phyloP scores from a whole-genome alignment of 2,113 vertebrate species.

The Todiramphus saurophagus region DNA sequence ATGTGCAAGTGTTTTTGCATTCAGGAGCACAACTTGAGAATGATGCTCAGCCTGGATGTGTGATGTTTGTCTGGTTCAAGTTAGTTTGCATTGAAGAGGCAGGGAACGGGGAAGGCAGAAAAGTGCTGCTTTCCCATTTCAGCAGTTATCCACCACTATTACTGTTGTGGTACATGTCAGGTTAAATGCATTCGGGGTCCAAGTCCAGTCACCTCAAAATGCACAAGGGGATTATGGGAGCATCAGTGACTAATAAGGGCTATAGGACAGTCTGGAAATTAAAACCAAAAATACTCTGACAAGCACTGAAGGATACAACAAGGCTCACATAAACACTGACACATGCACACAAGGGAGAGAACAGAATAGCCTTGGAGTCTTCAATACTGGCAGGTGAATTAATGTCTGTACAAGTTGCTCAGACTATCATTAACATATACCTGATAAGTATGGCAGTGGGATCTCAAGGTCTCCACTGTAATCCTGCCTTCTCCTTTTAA shows the following conservation, averaged over 20 bases:
- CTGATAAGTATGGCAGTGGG: constrained; percentile 24
- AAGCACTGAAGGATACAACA: neutral
- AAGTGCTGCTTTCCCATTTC: neutral
- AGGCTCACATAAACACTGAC: neutral
- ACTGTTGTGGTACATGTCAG: neutral
- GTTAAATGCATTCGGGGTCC: neutral
- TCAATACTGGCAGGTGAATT: constrained; percentile 23
- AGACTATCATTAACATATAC: constrained; percentile 17
- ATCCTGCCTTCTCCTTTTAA: constrained; percentile 31
- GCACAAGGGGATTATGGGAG: neutral
- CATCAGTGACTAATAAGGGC: neutral
- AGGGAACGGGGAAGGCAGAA: neutral
- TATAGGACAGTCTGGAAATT: neutral
- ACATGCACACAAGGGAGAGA: neutral
- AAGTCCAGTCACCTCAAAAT: neutral
- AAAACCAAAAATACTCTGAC: neutral
- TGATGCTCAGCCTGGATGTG: neutral
- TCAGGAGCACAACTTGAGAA: neutral
- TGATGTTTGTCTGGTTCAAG: neutral
- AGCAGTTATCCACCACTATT: neutral
- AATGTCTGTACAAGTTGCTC: constrained; percentile 20
- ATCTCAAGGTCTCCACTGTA: constrained; percentile 46
- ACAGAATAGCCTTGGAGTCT: neutral
- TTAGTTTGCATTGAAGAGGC: neutral
- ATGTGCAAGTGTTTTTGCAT: neutral